Percentiles rank a stretch among this genome's conserved stretches.
phyloP scores from a whole-genome alignment of 1,140 invertebrate species.

The Drosophila bocki region DNA sequence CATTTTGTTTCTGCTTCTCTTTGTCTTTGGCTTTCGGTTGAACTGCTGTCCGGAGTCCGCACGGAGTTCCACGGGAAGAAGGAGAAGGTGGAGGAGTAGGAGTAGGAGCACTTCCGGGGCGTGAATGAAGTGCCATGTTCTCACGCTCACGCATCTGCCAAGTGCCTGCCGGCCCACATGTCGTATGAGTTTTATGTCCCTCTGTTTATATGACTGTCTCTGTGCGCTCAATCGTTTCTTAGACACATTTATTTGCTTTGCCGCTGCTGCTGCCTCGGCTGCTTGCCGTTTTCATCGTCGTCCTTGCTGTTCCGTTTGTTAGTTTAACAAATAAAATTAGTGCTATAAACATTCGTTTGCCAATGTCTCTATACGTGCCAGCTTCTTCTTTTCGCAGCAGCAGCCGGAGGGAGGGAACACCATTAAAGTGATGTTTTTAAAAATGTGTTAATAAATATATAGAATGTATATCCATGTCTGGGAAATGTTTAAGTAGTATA shows the following conservation, averaged over 20 bases:
- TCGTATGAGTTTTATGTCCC: slow-evolving; percentile 75
- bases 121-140: slow-evolving; percentile 76
- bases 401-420: neutral
- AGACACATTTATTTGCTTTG: slow-evolving; percentile 73
- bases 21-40: slow-evolving; percentile 47
- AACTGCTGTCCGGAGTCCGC: slow-evolving; percentile 29
- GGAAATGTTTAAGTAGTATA: slow-evolving; percentile 1
- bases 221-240: slow-evolving; percentile 55
- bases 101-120: slow-evolving; percentile 40
- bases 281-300: slow-evolving; percentile 10
- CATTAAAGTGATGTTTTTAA: slow-evolving; percentile 16
- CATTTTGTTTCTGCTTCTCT: slow-evolving; percentile 41
- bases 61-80: neutral
- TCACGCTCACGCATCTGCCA: slow-evolving; percentile 71
- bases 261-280: slow-evolving; percentile 23
- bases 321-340: slow-evolving; percentile 81
- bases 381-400: neutral
- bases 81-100: neutral
- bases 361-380: slow-evolving; percentile 40
- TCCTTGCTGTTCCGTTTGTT: slow-evolving; percentile 53
- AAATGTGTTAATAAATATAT: slow-evolving; percentile 10
- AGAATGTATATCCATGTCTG: neutral
- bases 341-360: slow-evolving; percentile 76
- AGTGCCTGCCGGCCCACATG: slow-evolving; percentile 55
- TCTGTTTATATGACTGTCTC: slow-evolving; percentile 50